These are phyloP conservation scores for Campoletis raptor DNA, from an alignment of 2,888 invertebrate genomes.

Conservation along the genomic window DNA sequence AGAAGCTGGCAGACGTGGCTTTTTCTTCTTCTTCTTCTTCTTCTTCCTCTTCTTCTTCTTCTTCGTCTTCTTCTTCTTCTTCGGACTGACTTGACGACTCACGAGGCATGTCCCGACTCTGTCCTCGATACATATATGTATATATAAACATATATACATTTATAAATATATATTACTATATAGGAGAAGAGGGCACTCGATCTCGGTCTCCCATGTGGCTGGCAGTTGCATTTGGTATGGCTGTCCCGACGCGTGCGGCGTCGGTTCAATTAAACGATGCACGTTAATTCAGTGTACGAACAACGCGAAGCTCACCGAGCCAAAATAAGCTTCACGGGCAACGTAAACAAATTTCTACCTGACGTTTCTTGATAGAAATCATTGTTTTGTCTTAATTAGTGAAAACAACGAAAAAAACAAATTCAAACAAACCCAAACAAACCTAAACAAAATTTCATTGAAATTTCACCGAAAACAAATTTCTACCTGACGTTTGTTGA, in stretches of 20 bases:
- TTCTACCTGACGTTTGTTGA: conserved; percentile 36
- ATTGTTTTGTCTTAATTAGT: background rate
- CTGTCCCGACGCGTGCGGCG: conserved; percentile 74
- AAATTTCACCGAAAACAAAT: conserved; percentile 51
- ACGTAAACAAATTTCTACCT: conserved; percentile 46
- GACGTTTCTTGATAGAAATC: conserved; percentile 26
- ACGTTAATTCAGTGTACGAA: conserved; percentile 66
- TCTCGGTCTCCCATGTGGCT: conserved; percentile 77
- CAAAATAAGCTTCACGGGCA: conserved; percentile 40
- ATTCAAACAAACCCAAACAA: too few relatives aligned
- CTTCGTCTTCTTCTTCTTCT: conserved; percentile 42
- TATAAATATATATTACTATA: conserved; percentile 23
- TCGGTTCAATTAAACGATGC: conserved; percentile 77
- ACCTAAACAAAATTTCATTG: too few relatives aligned
- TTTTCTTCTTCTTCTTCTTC: conserved; percentile 64
- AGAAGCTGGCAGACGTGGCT: conserved; percentile 75
- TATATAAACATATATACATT: conserved; percentile 41
- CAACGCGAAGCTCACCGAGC: conserved; percentile 56
- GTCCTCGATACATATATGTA: conserved; percentile 26
- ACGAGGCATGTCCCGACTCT: conserved; percentile 29
- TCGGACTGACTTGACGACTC: conserved; percentile 50
- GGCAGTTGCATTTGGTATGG: conserved; percentile 78
- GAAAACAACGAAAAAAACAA: background rate
- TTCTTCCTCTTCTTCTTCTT: conserved; percentile 37
- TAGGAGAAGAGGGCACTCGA: conserved; percentile 57